Conservation (phyloP, 2,113 vertebrate genomes). For the Sinocyclocheilus grahami region DNA sequence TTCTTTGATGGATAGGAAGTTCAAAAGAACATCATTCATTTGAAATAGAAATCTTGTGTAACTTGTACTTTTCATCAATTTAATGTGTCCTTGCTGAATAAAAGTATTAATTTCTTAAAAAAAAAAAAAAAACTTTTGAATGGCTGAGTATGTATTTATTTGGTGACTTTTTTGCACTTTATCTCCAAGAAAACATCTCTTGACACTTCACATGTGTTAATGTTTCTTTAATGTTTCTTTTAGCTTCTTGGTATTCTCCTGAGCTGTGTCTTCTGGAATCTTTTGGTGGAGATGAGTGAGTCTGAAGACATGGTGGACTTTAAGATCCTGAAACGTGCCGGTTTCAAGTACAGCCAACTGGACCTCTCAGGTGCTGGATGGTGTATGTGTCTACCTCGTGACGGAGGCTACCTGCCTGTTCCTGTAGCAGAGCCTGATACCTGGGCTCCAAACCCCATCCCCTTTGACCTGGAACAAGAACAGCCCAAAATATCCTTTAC, state of each 20-base stretch:
- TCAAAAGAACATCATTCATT: background rate
- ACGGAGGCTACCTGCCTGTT: slow-evolving; percentile 83
- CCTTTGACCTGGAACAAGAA: slow-evolving; percentile 63
- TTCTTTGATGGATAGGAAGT: background rate
- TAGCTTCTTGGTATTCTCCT: slow-evolving; percentile 83
- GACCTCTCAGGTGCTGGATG: slow-evolving; percentile 85
- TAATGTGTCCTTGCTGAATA: background rate
- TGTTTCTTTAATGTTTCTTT: background rate
- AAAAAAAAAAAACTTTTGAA: background rate
- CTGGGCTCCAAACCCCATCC: slow-evolving; percentile 29
- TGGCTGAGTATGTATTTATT: too few species aligned
- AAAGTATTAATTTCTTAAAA: background rate
- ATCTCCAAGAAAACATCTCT: background rate
- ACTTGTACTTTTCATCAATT: background rate
- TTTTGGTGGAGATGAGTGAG: slow-evolving; percentile 80
- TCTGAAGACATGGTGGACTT: slow-evolving; percentile 81
- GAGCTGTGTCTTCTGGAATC: slow-evolving; percentile 85
- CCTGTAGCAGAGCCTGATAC: slow-evolving; percentile 57
- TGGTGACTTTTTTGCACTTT: too few species aligned
- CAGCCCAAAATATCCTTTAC: slow-evolving; percentile 66
- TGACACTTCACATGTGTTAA: background rate
- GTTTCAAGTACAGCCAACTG: slow-evolving; percentile 72
- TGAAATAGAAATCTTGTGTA: background rate
- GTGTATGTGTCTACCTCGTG: slow-evolving; percentile 86
- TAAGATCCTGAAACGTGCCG: slow-evolving; percentile 65